phyloP scores from a whole-genome alignment of 2,113 vertebrate species.

The Salvelinus sp. region DNA sequence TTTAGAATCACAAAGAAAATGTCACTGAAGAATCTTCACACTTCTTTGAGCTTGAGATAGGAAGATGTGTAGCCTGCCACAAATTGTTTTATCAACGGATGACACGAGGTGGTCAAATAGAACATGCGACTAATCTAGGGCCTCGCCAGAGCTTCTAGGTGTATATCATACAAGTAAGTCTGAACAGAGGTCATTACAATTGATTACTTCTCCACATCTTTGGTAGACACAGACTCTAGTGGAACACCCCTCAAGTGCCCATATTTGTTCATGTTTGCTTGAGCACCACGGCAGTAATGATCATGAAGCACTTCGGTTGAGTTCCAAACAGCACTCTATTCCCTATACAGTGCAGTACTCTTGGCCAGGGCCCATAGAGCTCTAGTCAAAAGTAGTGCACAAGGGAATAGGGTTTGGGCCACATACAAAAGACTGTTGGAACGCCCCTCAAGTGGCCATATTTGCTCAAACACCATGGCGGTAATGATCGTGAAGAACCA shows the following conservation, averaged over 20 bases:
- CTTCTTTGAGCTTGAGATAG: neutral
- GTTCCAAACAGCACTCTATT: no score
- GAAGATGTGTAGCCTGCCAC: no score
- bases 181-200: slow-evolving; percentile 54
- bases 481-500: slow-evolving; percentile 61
- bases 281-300: no score
- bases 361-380: no score
- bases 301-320: no score
- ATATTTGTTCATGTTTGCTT: slow-evolving; percentile 57
- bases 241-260: slow-evolving; percentile 30
- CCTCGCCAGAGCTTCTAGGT: neutral
- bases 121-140: slow-evolving; percentile 3
- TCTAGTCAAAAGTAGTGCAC: no score
- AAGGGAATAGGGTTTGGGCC: neutral
- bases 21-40: neutral
- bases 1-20: neutral
- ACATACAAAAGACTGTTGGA: neutral
- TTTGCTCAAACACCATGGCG: slow-evolving; percentile 58
- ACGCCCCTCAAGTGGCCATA: slow-evolving; percentile 57
- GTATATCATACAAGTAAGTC: slow-evolving; percentile 24
- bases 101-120: neutral
- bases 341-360: no score
- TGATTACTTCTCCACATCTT: neutral
- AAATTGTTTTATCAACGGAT: neutral
- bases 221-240: neutral